Evolutionary conservation across 2,888 invertebrate genomes (phyloP), one percentile per base, ranked within the genome.

Genomic region (Branchipolynoe longqiensis): DNA sequence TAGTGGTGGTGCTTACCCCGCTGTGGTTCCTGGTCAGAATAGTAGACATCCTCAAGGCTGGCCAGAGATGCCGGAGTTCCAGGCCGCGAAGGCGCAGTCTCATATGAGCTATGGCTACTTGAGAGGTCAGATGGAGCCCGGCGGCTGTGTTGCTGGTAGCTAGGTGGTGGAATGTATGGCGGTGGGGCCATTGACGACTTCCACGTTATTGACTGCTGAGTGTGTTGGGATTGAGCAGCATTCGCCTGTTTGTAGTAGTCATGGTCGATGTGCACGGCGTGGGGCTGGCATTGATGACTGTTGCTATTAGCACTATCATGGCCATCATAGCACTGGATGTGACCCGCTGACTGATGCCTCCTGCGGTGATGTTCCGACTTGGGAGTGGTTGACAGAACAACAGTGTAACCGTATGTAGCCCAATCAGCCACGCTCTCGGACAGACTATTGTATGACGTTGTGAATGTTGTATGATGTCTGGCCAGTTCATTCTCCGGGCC

Each of bases 151-250:
- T 28, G 28, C 12, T 58, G 73, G 81, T 88, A 88, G 78, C 86
- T 87, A 2, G 88, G 88, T 12, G 88, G 88, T 3, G 88, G 85
- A 12, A 82, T 62, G 62, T 88, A 88, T 8, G 87, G 87, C 18
- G 88, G 87, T 28, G 88, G 88, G 22, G 78, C 78, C 73, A 18
- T 36, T 73, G 38, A 18, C 31, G 28, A 1, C 62, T 1, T 3
- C n/a, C n/a, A n/a, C n/a, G n/a, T n/a, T n/a, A n/a, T n/a, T n/a
- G n/a, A n/a, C n/a, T n/a, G n/a, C n/a, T n/a, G n/a, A n/a, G n/a
- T n/a, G 25, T n/a, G 31, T 4, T 62, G 62, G 1, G 28, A 12
- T 4, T 28, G 31, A 1, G 31, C 62, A n/a, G 25, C 54, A 8
- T 56, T 25, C 8, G 58, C 22, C 18, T 33, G 83, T 18, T 58